Percentiles rank a stretch among this genome's conserved stretches.
phyloP scores from a whole-genome alignment of 37 sponge, comb jelly and placozoan genomes.

The Cladorhizidae sp. region DNA sequence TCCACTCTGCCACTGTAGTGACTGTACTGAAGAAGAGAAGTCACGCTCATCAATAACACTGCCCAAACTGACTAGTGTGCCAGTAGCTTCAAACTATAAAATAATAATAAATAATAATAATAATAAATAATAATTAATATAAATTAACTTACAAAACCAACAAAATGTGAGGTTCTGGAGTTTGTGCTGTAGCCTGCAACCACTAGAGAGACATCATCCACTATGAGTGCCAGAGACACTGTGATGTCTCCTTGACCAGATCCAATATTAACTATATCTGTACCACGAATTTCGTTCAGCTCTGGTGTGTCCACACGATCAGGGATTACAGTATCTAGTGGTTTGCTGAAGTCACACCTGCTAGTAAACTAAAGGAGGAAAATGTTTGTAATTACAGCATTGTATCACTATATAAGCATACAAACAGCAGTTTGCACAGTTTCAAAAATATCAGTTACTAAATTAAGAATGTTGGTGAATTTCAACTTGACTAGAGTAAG shows the following conservation, averaged over 20 bases:
- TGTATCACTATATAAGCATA: no score
- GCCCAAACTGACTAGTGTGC: background rate
- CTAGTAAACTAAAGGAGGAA: no score
- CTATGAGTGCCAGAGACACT: background rate
- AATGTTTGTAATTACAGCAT: no score
- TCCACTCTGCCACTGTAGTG: conserved; percentile 40
- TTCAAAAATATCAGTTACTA: no score
- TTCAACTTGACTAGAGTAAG: no score
- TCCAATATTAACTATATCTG: background rate
- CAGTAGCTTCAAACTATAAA: no score
- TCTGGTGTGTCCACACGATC: background rate
- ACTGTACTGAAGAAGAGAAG: conserved; percentile 32
- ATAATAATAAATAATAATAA: background rate
- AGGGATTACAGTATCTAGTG: background rate
- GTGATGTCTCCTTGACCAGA: background rate
- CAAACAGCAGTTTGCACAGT: no score
- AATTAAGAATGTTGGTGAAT: no score
- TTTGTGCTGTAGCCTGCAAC: background rate
- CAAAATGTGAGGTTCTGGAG: no score
- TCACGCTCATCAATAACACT: background rate
- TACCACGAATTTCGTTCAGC: background rate
- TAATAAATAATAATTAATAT: background rate
- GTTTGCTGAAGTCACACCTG: background rate
- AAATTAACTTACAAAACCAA: no score
- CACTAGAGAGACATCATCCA: background rate